Evolutionary conservation across 2,797 vertebrate genomes (phyloP), one percentile per base, ranked within the genome.

Genomic region (Pangasius macronema): DNA sequence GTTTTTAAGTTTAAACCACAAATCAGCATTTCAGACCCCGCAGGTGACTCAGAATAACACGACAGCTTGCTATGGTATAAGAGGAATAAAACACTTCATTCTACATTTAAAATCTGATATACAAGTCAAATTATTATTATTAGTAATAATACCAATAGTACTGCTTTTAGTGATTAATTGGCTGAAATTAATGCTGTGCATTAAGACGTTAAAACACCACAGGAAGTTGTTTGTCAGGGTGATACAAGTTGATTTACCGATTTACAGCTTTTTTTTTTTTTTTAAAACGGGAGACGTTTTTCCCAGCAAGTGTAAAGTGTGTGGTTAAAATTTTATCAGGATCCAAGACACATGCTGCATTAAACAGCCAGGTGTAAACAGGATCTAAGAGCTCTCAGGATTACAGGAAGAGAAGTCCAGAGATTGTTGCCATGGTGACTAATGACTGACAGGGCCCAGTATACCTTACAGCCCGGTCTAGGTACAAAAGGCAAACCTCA

Each of bases 391-490:
- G 53, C 77, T 24, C 77, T 80, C 51, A 57, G 30, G 18, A 33
- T 79, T 79, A 79, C 51, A 55, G 76, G n/a, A 36, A 79, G 3
- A 20, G 73, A 79, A 55, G 53, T 53, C 49, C 14, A 9, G 49
- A 55, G 30, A 80, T 80, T 39, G 55, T 61, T 81, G 33, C 77
- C 33, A 81, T 81, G 36, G 55, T 39, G 13, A 81, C 57, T 63
- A 61, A 81, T 61, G 57, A 61, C 36, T 61, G 22, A 55, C 36
- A 2, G 8, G 55, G 36, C 36, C 55, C 13, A 14, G 16, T n/a
- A 20, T 65, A 46, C 46, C 16, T 65, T 49, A 20, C 20, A 22
- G 59, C 3, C 24, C 1, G 1, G 20, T 18, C 30, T 5, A 42
- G 22, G 11, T 81, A 27, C 33, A 49, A 30, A 18, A 39, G n/a